Evolutionary conservation across 2,113 vertebrate species (phyloP).

Genomic region (Barbus barbus): DNA sequence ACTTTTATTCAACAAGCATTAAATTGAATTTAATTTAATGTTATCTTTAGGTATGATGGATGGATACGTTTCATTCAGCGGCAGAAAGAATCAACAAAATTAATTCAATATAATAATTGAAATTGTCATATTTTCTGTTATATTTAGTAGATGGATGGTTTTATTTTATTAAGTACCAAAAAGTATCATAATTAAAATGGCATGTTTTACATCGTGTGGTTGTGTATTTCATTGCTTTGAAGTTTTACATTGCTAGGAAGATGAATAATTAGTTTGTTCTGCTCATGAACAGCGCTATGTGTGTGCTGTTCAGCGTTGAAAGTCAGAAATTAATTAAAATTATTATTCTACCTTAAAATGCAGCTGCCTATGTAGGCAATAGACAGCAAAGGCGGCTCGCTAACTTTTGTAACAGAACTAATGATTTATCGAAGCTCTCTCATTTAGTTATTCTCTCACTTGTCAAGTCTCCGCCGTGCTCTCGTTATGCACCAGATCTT

Average conservation of each 20-base stretch:
- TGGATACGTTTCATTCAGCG: too few species aligned
- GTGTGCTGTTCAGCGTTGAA: background rate
- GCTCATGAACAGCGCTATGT: background rate
- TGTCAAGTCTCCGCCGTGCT: background rate
- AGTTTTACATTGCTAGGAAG: background rate
- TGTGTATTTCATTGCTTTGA: background rate
- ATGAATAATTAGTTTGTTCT: background rate
- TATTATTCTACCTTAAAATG: background rate
- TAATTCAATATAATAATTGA: too few species aligned
- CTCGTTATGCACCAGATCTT: conserved; percentile 45
- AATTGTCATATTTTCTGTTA: too few species aligned
- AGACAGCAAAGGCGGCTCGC: background rate
- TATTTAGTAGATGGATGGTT: too few species aligned
- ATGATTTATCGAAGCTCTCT: background rate
- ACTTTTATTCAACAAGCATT: too few species aligned
- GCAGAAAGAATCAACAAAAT: too few species aligned
- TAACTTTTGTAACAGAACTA: background rate
- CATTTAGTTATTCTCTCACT: conserved; percentile 7
- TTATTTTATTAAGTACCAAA: too few species aligned
- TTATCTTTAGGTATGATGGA: too few species aligned
- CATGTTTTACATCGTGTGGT: too few species aligned
- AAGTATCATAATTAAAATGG: too few species aligned
- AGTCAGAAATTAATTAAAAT: background rate
- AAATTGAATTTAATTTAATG: too few species aligned
- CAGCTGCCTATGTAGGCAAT: background rate